Conservation (phyloP, 2,888 invertebrate species). For the Monochamus alternatus region DNA sequence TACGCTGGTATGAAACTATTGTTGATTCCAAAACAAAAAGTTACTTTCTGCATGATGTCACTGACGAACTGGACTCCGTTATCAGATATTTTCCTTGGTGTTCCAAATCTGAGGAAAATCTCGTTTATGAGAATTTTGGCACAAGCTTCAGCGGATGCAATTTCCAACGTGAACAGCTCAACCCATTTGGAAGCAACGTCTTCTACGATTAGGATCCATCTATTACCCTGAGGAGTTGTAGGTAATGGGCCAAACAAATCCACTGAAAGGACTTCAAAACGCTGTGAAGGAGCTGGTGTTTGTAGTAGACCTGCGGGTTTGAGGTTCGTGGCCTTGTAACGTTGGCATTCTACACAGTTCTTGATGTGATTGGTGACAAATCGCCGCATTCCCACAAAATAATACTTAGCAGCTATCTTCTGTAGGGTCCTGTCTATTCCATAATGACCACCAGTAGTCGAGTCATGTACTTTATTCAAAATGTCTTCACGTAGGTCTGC, state of each 20-base stretch:
- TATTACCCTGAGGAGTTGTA: no score
- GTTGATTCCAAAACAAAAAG: conserved; percentile 56
- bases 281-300: no score
- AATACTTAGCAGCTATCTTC: neutral
- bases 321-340: no score
- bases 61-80: no score
- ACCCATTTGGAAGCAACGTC: no score
- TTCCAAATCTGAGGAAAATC: neutral
- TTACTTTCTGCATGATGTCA: conserved; percentile 62
- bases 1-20: conserved; percentile 57
- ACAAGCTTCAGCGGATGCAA: no score
- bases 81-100: conserved; percentile 56
- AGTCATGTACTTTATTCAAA: neutral
- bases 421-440: neutral
- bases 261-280: no score
- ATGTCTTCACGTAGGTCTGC: neutral
- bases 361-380: neutral
- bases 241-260: no score
- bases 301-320: neutral
- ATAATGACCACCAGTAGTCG: neutral
- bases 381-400: neutral
- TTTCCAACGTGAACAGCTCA: no score
- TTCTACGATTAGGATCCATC: no score
- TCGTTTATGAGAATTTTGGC: no score
- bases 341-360: neutral